A percentile compares a stretch with the other conserved stretches of the same genome.
These are phyloP conservation scores for Cyprinella venusta DNA, from an alignment of 2,797 vertebrate species.

Conservation along the genomic window DNA sequence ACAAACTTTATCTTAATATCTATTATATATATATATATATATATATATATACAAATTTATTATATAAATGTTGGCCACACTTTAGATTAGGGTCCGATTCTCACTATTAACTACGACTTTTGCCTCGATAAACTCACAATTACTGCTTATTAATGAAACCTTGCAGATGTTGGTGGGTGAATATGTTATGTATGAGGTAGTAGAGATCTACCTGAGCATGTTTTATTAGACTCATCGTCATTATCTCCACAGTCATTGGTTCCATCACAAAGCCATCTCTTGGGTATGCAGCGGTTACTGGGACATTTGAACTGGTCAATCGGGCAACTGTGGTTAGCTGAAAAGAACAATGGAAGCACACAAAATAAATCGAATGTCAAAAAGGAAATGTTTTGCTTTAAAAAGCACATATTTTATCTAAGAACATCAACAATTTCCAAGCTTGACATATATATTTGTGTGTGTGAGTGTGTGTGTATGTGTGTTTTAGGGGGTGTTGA, in stretches of 20 bases:
- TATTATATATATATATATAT: too few species aligned
- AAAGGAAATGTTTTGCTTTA: background rate
- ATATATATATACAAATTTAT: too few species aligned
- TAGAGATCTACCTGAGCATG: slow-evolving; percentile 86
- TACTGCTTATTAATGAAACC: too few species aligned
- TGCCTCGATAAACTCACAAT: too few species aligned
- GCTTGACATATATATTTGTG: background rate
- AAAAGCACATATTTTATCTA: slow-evolving; percentile 18
- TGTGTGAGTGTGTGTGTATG: too few species aligned
- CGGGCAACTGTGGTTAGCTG: slow-evolving; percentile 91
- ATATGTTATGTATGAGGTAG: slow-evolving; percentile 23
- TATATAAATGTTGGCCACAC: too few species aligned
- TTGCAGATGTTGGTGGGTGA: background rate
- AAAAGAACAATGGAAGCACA: slow-evolving; percentile 18
- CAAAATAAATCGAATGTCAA: slow-evolving; percentile 7
- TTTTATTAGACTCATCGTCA: slow-evolving; percentile 92
- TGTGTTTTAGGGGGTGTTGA: too few species aligned
- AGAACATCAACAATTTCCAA: background rate
- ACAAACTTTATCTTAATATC: too few species aligned
- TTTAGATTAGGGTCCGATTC: too few species aligned
- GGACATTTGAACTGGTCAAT: slow-evolving; percentile 93
- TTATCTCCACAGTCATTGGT: slow-evolving; percentile 90
- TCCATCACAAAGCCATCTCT: slow-evolving; percentile 95
- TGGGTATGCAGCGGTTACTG: slow-evolving; percentile 95
- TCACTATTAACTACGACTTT: too few species aligned